Conservation (phyloP, 1,140 invertebrate genomes). For the Physella acuta region DNA sequence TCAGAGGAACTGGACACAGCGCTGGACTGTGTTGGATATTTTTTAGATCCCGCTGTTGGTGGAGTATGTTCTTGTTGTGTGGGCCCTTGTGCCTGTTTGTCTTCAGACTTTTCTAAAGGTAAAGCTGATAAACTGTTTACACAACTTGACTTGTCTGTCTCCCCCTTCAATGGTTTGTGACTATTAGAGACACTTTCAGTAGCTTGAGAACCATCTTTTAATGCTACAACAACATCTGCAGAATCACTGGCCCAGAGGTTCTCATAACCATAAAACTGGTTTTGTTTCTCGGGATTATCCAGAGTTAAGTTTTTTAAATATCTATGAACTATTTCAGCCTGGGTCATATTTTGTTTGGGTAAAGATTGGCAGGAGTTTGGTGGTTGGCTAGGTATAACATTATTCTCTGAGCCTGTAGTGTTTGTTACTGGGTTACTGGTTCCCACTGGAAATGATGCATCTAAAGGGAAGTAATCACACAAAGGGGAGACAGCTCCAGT, state of each 20-base stretch:
- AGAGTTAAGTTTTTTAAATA: constrained; percentile 17
- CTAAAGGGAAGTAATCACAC: constrained; percentile 16
- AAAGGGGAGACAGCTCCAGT: neutral
- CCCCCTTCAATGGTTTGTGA: neutral
- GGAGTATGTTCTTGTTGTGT: neutral
- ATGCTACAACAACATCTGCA: neutral
- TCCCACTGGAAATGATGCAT: neutral
- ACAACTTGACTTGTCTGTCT: too few relatives aligned
- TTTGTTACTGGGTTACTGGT: neutral
- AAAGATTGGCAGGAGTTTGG: neutral
- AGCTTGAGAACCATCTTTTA: neutral
- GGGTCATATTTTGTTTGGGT: constrained; percentile 22
- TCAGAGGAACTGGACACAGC: neutral
- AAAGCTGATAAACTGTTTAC: too few relatives aligned
- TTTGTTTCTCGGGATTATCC: neutral
- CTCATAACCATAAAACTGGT: neutral
- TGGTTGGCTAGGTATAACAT: neutral
- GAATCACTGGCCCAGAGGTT: neutral
- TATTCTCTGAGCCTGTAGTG: neutral
- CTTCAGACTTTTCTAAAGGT: too few relatives aligned
- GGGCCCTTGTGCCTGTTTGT: neutral
- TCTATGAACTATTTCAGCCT: constrained; percentile 16
- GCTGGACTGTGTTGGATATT: too few relatives aligned
- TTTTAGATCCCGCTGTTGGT: neutral
- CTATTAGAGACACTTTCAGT: neutral